These are phyloP conservation scores for Parascotia fuliginaria DNA, from an alignment of 2,888 invertebrate species.

Conservation along the genomic window DNA sequence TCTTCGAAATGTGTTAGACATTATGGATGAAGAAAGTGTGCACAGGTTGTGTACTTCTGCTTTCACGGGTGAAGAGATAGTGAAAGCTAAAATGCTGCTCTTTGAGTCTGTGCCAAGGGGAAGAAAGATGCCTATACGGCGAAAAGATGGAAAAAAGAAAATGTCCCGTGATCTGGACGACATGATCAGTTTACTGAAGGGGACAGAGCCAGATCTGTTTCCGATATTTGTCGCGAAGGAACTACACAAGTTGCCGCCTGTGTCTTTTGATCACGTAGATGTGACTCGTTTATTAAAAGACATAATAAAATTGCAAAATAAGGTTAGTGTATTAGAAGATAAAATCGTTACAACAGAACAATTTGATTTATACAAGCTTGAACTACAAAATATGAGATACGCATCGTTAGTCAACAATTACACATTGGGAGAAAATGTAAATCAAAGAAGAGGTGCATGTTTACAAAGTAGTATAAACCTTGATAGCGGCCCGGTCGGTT, in stretches of 20 bases:
- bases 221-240: not conserved
- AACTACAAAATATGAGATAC: not conserved
- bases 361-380: not conserved
- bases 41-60: not conserved
- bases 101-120: not conserved
- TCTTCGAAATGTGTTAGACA: not conserved
- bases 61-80: not conserved
- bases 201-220: not conserved
- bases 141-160: not conserved
- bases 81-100: not conserved
- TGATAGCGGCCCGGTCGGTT: not conserved
- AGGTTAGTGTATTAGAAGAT: not conserved
- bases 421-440: not conserved
- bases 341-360: not conserved
- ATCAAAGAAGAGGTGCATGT: not conserved
- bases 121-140: not conserved
- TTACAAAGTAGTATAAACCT: not conserved
- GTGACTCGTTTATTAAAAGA: not conserved
- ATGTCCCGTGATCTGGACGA: not conserved
- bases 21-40: conserved; percentile 1
- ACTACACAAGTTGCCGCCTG: not conserved
- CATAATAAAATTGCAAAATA: not conserved
- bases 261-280: not conserved
- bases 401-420: not conserved
- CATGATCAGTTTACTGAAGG: not conserved